Evolutionary conservation across 2,113 vertebrate species (phyloP), one percentile per base, ranked within the genome.

Genomic region (Manacus vitellinus): DNA sequence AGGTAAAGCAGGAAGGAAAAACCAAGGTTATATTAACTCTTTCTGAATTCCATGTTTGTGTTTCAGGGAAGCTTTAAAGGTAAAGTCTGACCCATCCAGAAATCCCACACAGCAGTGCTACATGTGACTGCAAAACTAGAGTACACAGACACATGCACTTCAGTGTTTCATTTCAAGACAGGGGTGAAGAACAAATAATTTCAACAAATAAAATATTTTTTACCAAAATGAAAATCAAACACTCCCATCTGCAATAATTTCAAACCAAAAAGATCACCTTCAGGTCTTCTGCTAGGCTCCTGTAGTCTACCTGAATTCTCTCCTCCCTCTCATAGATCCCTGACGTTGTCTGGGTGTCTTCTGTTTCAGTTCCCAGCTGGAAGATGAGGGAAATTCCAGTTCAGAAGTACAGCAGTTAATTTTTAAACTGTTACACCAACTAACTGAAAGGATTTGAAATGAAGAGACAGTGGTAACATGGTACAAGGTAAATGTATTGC

Each of bases 221-320:
- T 37, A 77, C 43, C 55, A 58, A 63, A 79, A 49, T 6, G 15
- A 22, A 62, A 87, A 18, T 12, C 6, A 27, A 86, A 14, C 14
- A 21, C 3, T 35, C 5, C 1, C 1, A 31, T 47, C 54, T 47
- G 11, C 28, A 54, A 25, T 39, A 41, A 35, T 52, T 82, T 74
- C 30, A 75, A 74, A 62, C 5, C 63, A 24, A 55, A 44, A 56
- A 41, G 4, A 49, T 67, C 96, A 99, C 99, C 98, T 97, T 98
- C 58, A 99, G 21, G 10, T 98, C 84, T 1, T 89, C 67, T 8
- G 70, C 52, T 67, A 99, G 96, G 16, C 68, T 49, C 49, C 98
- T 98, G 96, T 99, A 99, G 96, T 99, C 98, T 22, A 99, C 94
- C 85, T 98, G 77, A 7, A 99, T 96, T 39, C 94, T 97, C 14